Percentiles rank a stretch among this genome's conserved stretches.
Conservation (phyloP, 2,888 invertebrate species). For the Trichogramma dendrolimi region DNA sequence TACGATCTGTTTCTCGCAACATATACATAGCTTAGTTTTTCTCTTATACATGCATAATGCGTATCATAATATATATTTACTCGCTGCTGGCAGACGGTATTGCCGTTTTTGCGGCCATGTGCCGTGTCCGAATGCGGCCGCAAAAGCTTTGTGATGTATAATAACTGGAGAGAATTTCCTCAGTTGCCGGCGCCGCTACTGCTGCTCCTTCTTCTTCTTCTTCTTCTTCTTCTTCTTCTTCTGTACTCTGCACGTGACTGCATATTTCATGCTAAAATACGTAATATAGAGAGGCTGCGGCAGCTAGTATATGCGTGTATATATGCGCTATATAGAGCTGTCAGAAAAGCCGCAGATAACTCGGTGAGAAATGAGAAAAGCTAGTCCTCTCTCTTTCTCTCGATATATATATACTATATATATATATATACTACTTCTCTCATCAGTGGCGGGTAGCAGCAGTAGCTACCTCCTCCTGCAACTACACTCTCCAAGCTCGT, state of each 20-base stretch:
- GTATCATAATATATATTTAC: no score
- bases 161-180: no score
- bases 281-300: background rate
- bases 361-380: slow-evolving; percentile 26
- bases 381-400: no score
- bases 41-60: no score
- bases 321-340: background rate
- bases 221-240: background rate
- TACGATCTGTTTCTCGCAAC: no score
- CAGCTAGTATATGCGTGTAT: background rate
- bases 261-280: slow-evolving; percentile 23
- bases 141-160: no score
- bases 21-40: no score
- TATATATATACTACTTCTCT: background rate
- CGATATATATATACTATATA: no score
- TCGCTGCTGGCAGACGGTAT: no score
- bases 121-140: no score
- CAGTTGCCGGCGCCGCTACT: no score
- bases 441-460: background rate
- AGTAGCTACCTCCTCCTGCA: slow-evolving; percentile 1
- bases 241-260: slow-evolving; percentile 2
- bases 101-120: no score
- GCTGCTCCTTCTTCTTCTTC: background rate
- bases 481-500: slow-evolving; percentile 6
- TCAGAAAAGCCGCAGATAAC: slow-evolving; percentile 24